Evolutionary conservation across 2,797 vertebrate species (phyloP).

Genomic region (Chelon auratus): DNA sequence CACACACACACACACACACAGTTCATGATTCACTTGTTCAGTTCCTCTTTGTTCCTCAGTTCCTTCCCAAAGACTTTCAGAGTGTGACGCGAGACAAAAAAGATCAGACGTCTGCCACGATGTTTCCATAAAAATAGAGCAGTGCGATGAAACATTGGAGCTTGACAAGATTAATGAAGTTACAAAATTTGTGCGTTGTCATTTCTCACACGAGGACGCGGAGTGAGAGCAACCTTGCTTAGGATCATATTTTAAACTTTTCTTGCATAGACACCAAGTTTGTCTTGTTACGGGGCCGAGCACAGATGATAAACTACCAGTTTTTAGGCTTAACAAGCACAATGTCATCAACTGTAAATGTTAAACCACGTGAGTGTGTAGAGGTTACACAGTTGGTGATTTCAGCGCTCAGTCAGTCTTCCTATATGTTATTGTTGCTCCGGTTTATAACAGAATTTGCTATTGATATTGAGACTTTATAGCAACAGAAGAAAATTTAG

Average conservation of each 20-base stretch:
- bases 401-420: not conserved
- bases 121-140: conserved; percentile 56
- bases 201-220: conserved; percentile 33
- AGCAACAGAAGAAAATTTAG: not conserved
- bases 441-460: not conserved
- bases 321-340: conserved; percentile 29
- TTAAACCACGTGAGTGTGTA: not conserved
- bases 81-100: conserved; percentile 35
- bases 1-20: not conserved
- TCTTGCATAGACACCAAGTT: conserved; percentile 15
- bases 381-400: not conserved
- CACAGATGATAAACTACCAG: conserved; percentile 25
- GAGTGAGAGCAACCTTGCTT: not conserved
- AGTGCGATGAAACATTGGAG: conserved; percentile 45
- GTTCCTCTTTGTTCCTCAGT: conserved; percentile 17
- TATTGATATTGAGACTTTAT: not conserved
- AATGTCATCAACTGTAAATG: conserved; percentile 15
- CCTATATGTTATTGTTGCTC: not conserved
- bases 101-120: conserved; percentile 14
- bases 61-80: conserved; percentile 24
- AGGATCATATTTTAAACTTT: conserved; percentile 26
- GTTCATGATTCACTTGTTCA: conserved; percentile 25
- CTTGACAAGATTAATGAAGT: conserved; percentile 58
- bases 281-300: conserved; percentile 32
- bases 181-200: conserved; percentile 41